phyloP scores from a whole-genome alignment of 2,113 vertebrate species.

The Gallinago undulata region DNA sequence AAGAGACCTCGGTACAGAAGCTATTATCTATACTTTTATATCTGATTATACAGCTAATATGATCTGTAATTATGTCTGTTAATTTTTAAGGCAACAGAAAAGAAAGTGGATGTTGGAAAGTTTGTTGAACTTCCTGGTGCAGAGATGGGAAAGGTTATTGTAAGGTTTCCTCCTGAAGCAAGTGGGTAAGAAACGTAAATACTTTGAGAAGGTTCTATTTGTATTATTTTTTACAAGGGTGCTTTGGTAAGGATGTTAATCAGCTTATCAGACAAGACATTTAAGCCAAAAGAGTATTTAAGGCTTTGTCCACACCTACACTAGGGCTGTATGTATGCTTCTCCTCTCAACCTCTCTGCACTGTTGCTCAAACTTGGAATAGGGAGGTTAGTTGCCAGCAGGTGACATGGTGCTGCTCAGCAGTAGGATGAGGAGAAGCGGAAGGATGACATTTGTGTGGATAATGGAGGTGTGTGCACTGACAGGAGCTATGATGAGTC shows the following conservation, averaged over 20 bases:
- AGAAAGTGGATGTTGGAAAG: conserved; percentile 92
- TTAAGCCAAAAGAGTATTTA: background rate
- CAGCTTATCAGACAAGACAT: background rate
- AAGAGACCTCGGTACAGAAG: background rate
- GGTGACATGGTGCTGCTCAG: background rate
- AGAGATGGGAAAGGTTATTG: conserved; percentile 96
- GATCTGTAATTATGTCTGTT: background rate
- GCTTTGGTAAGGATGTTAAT: background rate
- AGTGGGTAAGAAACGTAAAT: conserved; percentile 85
- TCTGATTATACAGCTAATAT: background rate
- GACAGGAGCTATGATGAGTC: background rate
- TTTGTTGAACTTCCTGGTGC: conserved; percentile 96
- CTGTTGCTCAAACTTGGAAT: background rate
- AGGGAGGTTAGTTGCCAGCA: background rate
- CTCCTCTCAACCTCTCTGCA: background rate
- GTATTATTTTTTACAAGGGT: background rate
- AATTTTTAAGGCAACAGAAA: conserved; percentile 82
- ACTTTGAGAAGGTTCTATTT: background rate
- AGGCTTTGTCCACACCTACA: background rate
- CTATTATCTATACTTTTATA: background rate
- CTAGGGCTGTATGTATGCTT: background rate
- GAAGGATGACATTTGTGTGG: background rate
- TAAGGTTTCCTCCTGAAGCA: conserved; percentile 96
- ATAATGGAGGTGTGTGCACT: background rate
- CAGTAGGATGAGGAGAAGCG: background rate